Base-by-base conservation (phyloP, 2,113 vertebrate species). In the Osmerus mordax region DNA sequence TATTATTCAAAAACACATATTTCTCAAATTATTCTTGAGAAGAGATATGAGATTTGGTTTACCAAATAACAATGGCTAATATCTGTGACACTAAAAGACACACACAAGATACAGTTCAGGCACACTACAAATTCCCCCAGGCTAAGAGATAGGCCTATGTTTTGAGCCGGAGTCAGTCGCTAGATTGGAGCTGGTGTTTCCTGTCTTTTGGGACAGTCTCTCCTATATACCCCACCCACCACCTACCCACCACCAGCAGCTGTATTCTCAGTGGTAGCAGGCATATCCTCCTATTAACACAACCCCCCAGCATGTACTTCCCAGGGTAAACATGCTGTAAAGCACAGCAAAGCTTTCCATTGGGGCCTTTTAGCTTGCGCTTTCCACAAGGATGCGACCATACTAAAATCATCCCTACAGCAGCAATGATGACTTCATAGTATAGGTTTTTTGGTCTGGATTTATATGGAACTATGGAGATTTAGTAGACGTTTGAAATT, bases 291-390 rank as follows among this genome's bases (percentile, higher is more conserved):
- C 76, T 79, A 76, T 81, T 83, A 80, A 64, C 63, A 63, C 74
- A 54, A 69, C 72, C 76, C 60, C 68, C 36, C 74, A 72, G 63
- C 81, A 72, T 83, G 78, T 81, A 76, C 77, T 71, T 78, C 73
- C 72, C 72, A 71, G 71, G 72, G 70, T 79, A 83, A 84, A 79
- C 75, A 83, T 69, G 69, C 55, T 65, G 56, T 55, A 64, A 67
- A 51, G 28, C 64, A 51, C 56, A 53, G 71, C 62, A 78, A 61
- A 66, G 55, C 68, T 60, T 70, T 79, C 74, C 74, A 72, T 64
- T 65, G 71, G 77, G 69, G 79, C 61, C 64, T n/a, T 51, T 68
- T 75, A 64, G 61, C 23, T 16, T 5, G 25, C 14, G 21, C 60
- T 62, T 5, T 16, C 32, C 32, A 36, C 32, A 36, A 47, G 9